Evolutionary conservation across 2,113 vertebrate species (phyloP).

Genomic region (Gobio gobio): DNA sequence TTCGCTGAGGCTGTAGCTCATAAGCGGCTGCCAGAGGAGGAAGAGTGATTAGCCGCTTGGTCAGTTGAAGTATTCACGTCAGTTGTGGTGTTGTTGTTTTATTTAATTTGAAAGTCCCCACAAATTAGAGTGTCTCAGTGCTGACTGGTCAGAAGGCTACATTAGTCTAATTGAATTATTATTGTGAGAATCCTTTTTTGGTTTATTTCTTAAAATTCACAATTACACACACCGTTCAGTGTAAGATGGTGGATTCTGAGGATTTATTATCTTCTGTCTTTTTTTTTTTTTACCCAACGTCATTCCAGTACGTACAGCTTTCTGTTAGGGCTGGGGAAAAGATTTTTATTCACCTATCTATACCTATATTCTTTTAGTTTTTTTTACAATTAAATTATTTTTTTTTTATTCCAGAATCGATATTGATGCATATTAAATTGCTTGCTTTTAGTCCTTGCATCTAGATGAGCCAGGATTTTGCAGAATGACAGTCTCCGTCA

Average conservation of each 20-base stretch:
- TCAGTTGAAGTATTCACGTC: neutral
- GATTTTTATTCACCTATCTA: no score
- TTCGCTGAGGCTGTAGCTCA: neutral
- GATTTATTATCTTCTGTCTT: neutral
- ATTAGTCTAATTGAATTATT: neutral
- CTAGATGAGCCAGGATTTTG: no score
- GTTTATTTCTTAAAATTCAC: neutral
- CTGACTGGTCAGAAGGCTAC: slow-evolving; percentile 14
- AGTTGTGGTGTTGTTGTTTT: neutral
- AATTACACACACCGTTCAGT: neutral
- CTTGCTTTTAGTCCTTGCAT: no score
- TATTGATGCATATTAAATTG: no score
- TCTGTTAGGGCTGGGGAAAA: neutral
- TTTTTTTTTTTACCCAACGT: neutral
- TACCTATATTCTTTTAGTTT: no score
- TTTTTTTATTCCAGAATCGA: no score
- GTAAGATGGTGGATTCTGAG: neutral
- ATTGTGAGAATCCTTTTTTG: neutral
- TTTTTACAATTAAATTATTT: no score
- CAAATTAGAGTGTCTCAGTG: neutral
- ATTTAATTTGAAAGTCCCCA: neutral
- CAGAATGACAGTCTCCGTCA: neutral
- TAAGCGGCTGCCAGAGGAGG: neutral
- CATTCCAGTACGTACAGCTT: neutral
- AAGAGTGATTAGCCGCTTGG: neutral